Conservation (phyloP, 2,888 invertebrate species). For the Strigamia maritima region DNA sequence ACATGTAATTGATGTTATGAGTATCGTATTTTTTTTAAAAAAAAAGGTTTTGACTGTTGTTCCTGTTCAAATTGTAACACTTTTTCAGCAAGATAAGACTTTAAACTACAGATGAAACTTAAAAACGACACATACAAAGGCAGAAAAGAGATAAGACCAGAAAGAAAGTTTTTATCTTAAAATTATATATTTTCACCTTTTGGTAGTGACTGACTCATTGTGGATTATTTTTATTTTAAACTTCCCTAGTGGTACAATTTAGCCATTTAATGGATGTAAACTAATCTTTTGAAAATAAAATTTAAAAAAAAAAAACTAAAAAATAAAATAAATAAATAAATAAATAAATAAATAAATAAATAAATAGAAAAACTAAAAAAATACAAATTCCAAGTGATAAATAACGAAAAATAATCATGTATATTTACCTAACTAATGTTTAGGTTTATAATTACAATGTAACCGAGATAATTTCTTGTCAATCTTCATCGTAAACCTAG, state of each 20-base stretch:
- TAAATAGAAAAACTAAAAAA: neutral
- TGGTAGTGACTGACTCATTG: neutral
- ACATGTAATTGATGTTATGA: neutral
- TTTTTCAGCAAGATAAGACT: no score
- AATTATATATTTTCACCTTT: neutral
- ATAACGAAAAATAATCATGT: neutral
- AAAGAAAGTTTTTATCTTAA: neutral
- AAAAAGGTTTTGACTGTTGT: no score
- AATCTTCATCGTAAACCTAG: neutral
- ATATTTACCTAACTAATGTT: neutral
- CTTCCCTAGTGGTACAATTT: neutral
- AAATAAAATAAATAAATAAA: neutral
- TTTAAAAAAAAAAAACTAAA: neutral
- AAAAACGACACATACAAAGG: neutral
- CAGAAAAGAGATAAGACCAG: neutral
- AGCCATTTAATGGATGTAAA: constrained; percentile 9
- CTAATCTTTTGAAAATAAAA: neutral
- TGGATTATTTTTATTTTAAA: neutral
- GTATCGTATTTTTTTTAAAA: neutral
- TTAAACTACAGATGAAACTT: no score
- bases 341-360: neutral
- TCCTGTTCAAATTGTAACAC: no score
- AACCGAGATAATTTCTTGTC: neutral
- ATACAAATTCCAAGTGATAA: neutral
- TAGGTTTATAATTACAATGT: neutral